Conservation (phyloP, 2,797 vertebrate species). For the Schizopygopsis pylzovi region DNA sequence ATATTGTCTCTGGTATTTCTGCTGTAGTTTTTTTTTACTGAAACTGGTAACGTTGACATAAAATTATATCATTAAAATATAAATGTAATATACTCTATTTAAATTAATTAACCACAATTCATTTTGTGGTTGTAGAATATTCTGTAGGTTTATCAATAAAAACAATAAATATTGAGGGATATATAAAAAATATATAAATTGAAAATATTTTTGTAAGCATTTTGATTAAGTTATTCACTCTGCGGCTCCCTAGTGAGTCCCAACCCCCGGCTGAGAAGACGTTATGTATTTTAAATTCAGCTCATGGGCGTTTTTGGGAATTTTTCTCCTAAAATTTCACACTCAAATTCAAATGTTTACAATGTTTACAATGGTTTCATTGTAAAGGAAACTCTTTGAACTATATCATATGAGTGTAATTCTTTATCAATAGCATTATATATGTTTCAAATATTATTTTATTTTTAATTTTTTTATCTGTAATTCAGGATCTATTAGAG, state of each 20-base stretch:
- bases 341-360: too few species aligned
- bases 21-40: neutral
- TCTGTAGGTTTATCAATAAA: neutral
- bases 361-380: too few species aligned
- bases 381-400: too few species aligned
- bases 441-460: too few species aligned
- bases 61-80: neutral
- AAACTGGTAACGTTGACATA: neutral
- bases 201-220: neutral
- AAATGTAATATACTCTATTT: neutral
- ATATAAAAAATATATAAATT: too few species aligned
- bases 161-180: neutral
- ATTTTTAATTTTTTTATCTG: too few species aligned
- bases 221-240: neutral
- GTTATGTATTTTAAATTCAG: neutral
- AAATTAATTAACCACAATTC: neutral
- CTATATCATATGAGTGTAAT: too few species aligned
- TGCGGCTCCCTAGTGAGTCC: neutral
- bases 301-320: too few species aligned
- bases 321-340: too few species aligned
- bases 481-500: too few species aligned
- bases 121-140: neutral
- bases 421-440: too few species aligned
- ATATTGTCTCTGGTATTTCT: neutral
- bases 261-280: neutral